phyloP scores from a whole-genome alignment of 2,797 vertebrate genomes.

The Ciconia nigra region DNA sequence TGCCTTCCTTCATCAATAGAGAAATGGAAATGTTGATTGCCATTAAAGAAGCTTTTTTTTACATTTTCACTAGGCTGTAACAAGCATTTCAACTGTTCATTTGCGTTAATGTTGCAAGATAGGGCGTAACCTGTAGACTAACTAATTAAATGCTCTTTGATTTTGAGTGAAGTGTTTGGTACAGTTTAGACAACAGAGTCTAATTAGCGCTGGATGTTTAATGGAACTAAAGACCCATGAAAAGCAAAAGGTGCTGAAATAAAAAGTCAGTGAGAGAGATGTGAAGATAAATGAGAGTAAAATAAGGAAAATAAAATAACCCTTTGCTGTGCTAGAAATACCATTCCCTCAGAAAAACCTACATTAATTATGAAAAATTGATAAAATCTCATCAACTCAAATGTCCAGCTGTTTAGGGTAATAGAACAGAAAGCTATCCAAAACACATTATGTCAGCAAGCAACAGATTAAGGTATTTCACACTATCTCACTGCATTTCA shows the following conservation, averaged over 20 bases:
- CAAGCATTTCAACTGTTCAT: conserved; percentile 46
- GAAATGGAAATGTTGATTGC: conserved; percentile 4
- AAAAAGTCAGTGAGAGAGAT: conserved; percentile 9
- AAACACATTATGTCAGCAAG: conserved; percentile 55
- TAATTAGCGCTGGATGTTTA: conserved; percentile 67
- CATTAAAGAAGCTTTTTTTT: background rate
- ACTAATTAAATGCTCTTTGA: conserved; percentile 72
- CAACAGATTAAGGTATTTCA: conserved; percentile 55
- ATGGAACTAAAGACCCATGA: conserved; percentile 61
- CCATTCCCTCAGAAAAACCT: background rate
- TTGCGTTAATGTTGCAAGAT: conserved; percentile 48
- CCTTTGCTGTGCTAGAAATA: background rate
- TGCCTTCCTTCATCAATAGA: background rate
- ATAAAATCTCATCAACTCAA: conserved; percentile 49
- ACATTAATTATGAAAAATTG: conserved; percentile 58
- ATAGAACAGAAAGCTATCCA: conserved; percentile 56
- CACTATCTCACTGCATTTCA: conserved; percentile 25
- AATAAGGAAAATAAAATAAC: background rate
- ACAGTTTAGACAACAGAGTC: conserved; percentile 58
- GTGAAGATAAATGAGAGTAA: conserved; percentile 7
- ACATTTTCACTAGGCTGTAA: background rate
- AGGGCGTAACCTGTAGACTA: conserved; percentile 52
- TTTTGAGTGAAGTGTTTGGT: conserved; percentile 68
- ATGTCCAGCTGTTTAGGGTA: conserved; percentile 30
- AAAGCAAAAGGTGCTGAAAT: conserved; percentile 56